Evolutionary conservation across 1,140 invertebrate species (phyloP).

Genomic region (Halyomorpha halys): DNA sequence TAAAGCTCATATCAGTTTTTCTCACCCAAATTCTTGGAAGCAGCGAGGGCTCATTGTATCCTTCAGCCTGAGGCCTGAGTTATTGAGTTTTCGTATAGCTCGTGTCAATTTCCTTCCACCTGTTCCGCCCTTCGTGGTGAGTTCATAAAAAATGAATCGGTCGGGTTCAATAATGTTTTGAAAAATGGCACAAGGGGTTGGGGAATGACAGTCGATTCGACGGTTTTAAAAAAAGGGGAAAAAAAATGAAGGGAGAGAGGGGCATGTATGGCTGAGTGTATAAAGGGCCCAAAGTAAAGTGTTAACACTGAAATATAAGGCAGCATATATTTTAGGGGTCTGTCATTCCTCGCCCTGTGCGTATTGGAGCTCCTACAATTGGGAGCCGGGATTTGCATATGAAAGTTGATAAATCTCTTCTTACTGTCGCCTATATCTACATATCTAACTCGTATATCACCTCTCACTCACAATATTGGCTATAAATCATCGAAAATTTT

Average conservation of each 20-base stretch:
- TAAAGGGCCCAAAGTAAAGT: conserved; percentile 20
- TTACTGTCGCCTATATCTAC: conserved; percentile 23
- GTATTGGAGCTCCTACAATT: conserved; percentile 5
- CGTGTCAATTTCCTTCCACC: neutral
- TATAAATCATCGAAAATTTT: conserved; percentile 24
- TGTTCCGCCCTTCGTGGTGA: neutral
- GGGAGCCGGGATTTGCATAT: conserved; percentile 23
- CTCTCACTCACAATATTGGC: conserved; percentile 26
- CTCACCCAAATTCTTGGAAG: neutral
- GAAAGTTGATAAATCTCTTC: conserved; percentile 27
- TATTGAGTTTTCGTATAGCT: neutral
- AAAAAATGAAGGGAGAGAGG: conserved; percentile 14
- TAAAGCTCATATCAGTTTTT: no score
- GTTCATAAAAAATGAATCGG: conserved; percentile 14
- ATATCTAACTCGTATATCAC: conserved; percentile 19
- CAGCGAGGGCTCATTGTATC: neutral
- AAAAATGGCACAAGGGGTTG: conserved; percentile 5
- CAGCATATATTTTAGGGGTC: conserved; percentile 18
- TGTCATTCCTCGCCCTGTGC: conserved; percentile 5
- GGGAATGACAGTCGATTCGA: conserved; percentile 14
- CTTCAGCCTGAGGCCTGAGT: neutral
- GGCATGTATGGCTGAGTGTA: conserved; percentile 16
- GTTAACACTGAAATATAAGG: conserved; percentile 24
- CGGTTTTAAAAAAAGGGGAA: conserved; percentile 5
- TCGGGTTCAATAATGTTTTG: conserved; percentile 15